Percentiles rank a stretch among this genome's conserved stretches.
Conservation (phyloP, 2,797 vertebrate species). For the Fratercula arctica region DNA sequence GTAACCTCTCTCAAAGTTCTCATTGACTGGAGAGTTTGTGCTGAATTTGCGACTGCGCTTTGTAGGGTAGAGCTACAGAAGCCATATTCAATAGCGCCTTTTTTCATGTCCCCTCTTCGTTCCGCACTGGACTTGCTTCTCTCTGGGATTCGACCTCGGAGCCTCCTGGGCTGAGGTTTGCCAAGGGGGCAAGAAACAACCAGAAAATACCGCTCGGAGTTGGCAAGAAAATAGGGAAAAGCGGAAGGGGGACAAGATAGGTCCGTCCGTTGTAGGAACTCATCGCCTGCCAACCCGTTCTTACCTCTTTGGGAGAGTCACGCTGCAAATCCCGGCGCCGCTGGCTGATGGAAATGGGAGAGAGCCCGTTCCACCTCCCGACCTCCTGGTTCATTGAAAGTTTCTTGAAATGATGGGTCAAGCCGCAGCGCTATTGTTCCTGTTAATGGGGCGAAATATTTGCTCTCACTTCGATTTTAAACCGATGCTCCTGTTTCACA, state of each 20-base stretch:
- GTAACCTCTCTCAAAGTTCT: constrained; percentile 42
- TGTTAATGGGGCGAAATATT: neutral
- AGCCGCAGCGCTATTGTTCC: neutral
- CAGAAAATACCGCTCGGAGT: neutral
- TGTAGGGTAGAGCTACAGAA: constrained; percentile 75
- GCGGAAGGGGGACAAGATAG: no score
- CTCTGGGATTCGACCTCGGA: constrained; percentile 78
- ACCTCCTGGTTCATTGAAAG: neutral
- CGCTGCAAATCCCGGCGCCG: fast-evolving
- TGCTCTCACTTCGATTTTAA: neutral
- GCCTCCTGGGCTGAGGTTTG: constrained; percentile 77
- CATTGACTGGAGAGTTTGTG: constrained; percentile 4
- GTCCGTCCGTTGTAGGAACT: neutral
- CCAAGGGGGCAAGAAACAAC: constrained; percentile 30
- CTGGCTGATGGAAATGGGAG: neutral
- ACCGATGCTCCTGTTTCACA: neutral
- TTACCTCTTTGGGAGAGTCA: fast-evolving
- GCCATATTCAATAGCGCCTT: constrained; percentile 81
- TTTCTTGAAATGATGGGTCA: neutral
- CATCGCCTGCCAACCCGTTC: fast-evolving
- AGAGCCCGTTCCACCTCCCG: neutral
- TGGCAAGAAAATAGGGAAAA: neutral
- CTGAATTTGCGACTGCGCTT: neutral
- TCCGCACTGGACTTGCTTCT: constrained; percentile 63
- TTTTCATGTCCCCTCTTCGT: constrained; percentile 81